phyloP scores from a whole-genome alignment of 2,888 invertebrate species.

The Scrobipalpa atriplicella region DNA sequence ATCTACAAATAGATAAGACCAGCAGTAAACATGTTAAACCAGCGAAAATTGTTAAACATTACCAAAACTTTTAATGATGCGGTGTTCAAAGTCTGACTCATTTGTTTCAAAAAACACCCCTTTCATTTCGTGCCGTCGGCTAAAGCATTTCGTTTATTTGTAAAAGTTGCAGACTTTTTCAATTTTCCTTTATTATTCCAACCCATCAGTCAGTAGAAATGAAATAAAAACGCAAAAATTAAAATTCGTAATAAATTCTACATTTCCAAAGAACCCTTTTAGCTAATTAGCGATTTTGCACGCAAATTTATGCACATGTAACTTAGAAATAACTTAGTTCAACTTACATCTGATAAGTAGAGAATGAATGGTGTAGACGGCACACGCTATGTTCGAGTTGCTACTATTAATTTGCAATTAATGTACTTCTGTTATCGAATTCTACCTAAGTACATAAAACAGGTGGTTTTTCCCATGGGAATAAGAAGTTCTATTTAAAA shows the following conservation, averaged over 20 bases:
- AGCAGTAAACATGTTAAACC: neutral
- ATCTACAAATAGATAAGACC: neutral
- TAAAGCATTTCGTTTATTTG: neutral
- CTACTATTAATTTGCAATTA: conserved; percentile 5
- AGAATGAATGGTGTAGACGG: conserved; percentile 11
- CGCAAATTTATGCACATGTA: conserved; percentile 20
- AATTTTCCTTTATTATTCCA: neutral
- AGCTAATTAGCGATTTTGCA: conserved; percentile 18
- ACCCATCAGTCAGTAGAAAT: neutral
- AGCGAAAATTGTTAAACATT: conserved; percentile 26
- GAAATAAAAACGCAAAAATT: conserved; percentile 11
- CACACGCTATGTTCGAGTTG: conserved; percentile 9
- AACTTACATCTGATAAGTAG: conserved; percentile 14
- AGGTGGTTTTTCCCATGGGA: neutral
- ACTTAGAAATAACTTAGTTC: conserved; percentile 15
- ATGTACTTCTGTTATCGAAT: neutral
- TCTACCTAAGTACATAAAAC: neutral
- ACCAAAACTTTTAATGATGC: conserved; percentile 14
- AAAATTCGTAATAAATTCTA: conserved; percentile 19
- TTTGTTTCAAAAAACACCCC: neutral
- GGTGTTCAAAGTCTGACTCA: neutral
- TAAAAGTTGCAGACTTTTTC: neutral
- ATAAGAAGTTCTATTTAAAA: too few species aligned
- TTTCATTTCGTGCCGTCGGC: neutral
- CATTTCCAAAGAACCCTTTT: conserved; percentile 21